phyloP scores from a whole-genome alignment of 2,797 vertebrate species.

The Fistularia commersonii region DNA sequence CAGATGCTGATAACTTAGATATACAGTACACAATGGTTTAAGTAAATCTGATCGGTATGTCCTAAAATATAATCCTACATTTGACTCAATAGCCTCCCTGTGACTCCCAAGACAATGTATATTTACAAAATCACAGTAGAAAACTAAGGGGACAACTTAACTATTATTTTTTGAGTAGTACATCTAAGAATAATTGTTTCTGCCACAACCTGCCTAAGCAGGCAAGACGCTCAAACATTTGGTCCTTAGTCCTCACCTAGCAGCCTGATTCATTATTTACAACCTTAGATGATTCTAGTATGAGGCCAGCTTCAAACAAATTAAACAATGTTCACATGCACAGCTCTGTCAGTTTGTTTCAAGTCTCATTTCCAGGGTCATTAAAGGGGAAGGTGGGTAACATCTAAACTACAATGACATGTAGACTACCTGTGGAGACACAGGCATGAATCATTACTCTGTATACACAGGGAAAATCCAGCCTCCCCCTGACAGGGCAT shows the following conservation, averaged over 20 bases:
- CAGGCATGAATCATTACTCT: constrained; percentile 42
- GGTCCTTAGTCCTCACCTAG: constrained; percentile 11
- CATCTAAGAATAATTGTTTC: constrained; percentile 47
- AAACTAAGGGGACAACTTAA: constrained; percentile 25
- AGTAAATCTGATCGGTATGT: not conserved
- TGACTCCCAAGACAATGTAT: constrained; percentile 12
- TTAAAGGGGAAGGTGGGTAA: constrained; percentile 47
- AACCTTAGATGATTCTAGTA: constrained; percentile 26
- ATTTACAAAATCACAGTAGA: constrained; percentile 24
- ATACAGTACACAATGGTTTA: constrained; percentile 1
- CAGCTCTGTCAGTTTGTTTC: constrained; percentile 39
- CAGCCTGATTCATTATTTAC: constrained; percentile 28
- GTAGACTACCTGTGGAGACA: constrained; percentile 31
- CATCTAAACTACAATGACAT: constrained; percentile 46
- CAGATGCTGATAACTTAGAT: not conserved
- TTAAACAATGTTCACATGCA: constrained; percentile 35
- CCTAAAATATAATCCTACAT: constrained; percentile 12
- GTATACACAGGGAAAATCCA: constrained; percentile 34
- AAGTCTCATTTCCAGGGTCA: constrained; percentile 52
- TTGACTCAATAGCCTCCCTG: constrained; percentile 7
- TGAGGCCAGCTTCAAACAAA: constrained; percentile 23
- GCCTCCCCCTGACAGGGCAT: constrained; percentile 33
- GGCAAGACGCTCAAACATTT: constrained; percentile 27
- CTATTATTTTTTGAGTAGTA: constrained; percentile 22
- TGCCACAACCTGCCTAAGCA: constrained; percentile 33